Conservation (phyloP, 2,888 invertebrate species). For the Corythucha ciliata region DNA sequence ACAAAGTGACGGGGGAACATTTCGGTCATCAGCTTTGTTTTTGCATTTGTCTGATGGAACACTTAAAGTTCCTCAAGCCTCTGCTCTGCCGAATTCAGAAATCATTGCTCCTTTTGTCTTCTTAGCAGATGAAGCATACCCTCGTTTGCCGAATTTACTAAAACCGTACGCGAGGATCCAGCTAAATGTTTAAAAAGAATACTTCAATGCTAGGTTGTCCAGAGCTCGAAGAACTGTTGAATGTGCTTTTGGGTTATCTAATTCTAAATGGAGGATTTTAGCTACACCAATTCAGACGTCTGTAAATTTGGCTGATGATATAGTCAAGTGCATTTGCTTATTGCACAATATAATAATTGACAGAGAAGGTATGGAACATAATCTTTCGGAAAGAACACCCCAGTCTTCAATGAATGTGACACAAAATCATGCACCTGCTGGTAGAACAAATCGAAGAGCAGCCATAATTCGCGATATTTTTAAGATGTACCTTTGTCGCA, state of each 20-base stretch:
- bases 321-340: constrained; percentile 21
- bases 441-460: too few relatives aligned
- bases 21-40: constrained; percentile 14
- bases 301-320: constrained; percentile 13
- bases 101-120: not conserved
- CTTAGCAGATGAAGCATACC: not conserved
- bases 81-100: not conserved
- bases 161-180: not conserved
- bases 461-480: too few relatives aligned
- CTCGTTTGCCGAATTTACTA: not conserved
- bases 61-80: not conserved
- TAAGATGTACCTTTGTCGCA: too few relatives aligned
- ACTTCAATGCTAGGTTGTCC: constrained; percentile 18
- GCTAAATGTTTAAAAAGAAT: not conserved
- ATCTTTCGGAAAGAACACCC: too few relatives aligned
- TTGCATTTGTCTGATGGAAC: constrained; percentile 6
- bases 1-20: constrained; percentile 36
- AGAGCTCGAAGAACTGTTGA: constrained; percentile 19
- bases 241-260: constrained; percentile 23
- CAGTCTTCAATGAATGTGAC: too few relatives aligned
- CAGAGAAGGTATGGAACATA: too few relatives aligned
- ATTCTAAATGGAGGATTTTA: constrained; percentile 23
- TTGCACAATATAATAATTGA: too few relatives aligned
- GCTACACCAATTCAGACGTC: constrained; percentile 15
- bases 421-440: too few relatives aligned